Conservation (phyloP, 2,113 vertebrate species). For the Bos indicus region DNA sequence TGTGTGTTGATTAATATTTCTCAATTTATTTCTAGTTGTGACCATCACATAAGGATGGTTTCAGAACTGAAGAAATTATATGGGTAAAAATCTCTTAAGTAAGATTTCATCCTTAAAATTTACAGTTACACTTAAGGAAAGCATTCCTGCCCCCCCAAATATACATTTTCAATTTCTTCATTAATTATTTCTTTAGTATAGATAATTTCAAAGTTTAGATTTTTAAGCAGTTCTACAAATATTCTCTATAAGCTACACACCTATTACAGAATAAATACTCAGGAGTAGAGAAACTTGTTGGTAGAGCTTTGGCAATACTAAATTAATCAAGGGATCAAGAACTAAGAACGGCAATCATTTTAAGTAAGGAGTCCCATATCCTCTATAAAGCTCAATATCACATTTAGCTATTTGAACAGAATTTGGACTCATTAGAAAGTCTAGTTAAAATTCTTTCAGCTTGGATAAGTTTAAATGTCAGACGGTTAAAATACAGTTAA, state of each 20-base stretch:
- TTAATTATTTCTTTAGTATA: background rate
- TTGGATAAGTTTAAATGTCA: background rate
- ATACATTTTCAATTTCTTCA: background rate
- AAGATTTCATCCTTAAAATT: background rate
- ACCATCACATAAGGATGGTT: background rate
- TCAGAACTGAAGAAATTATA: background rate
- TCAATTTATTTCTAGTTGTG: conserved; percentile 19
- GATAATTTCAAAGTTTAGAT: background rate
- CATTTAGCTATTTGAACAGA: background rate
- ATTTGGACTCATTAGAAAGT: background rate
- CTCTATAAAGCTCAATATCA: background rate
- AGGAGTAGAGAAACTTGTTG: background rate
- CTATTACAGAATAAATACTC: background rate
- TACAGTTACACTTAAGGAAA: background rate
- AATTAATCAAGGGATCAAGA: background rate
- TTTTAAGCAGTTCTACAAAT: background rate
- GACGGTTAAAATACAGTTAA: background rate
- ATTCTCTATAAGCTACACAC: background rate
- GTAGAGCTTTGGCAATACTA: background rate
- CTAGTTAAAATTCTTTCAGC: background rate
- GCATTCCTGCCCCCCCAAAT: background rate
- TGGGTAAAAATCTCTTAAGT: background rate
- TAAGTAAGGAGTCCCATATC: background rate
- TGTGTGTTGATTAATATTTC: background rate
- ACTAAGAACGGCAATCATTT: background rate